Evolutionary conservation across 2,797 vertebrate genomes (phyloP).

Genomic region (Lateolabrax maculatus): DNA sequence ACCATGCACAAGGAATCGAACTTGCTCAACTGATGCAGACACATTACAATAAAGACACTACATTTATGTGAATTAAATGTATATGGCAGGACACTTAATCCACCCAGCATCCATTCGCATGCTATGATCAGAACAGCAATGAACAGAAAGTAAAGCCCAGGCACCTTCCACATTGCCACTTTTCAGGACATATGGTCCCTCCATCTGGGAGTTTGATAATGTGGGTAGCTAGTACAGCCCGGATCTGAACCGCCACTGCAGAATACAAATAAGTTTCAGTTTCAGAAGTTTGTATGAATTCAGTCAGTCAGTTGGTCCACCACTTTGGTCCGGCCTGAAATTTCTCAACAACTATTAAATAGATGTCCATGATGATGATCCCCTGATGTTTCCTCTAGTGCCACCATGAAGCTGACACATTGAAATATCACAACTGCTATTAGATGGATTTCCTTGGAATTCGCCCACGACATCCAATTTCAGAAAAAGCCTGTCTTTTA

Average conservation of each 20-base stretch:
- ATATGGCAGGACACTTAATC: not conserved
- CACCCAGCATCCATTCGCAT: not conserved
- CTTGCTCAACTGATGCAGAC: not conserved
- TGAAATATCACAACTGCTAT: not conserved
- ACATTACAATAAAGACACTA: not conserved
- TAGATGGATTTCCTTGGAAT: not conserved
- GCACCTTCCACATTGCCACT: constrained; percentile 27
- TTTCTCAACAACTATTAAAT: not conserved
- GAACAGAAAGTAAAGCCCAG: constrained; percentile 10
- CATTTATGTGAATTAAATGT: not conserved
- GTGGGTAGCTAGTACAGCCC: constrained; percentile 1
- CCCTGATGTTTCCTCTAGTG: not conserved
- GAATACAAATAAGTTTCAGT: not conserved
- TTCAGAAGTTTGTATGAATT: not conserved
- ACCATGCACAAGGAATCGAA: not conserved
- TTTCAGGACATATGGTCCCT: constrained; percentile 42
- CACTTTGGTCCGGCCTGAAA: not conserved
- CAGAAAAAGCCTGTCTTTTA: not conserved
- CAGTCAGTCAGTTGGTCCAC: not conserved
- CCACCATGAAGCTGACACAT: not conserved
- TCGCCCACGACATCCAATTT: not conserved
- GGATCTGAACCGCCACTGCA: constrained; percentile 9
- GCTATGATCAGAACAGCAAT: not conserved
- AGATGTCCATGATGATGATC: not conserved
- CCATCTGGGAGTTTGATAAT: constrained; percentile 38